These are phyloP conservation scores for Rousettus leschenaultii DNA, from an alignment of 2,113 vertebrate genomes.

Conservation along the genomic window DNA sequence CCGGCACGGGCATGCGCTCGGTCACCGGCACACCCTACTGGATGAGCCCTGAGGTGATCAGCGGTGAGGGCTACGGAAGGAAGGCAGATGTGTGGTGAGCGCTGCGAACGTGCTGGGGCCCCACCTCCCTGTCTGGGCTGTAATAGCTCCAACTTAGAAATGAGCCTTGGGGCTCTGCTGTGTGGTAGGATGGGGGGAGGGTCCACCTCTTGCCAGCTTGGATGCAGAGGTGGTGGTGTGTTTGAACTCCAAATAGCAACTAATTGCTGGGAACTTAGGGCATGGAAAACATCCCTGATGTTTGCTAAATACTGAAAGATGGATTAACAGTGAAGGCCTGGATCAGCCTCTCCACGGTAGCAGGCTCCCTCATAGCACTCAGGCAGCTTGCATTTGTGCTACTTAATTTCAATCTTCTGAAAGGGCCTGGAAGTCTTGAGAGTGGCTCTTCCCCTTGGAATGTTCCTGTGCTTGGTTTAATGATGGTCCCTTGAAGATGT, in stretches of 20 bases:
- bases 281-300: conserved; percentile 66
- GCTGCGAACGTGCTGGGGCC: neutral
- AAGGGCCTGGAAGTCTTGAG: neutral
- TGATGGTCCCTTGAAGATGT: neutral
- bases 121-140: neutral
- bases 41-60: conserved; percentile 99
- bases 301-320: conserved; percentile 74
- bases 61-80: conserved; percentile 95
- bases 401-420: conserved; percentile 12
- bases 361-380: conserved; percentile 52
- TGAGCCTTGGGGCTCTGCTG: neutral
- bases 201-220: neutral
- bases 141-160: neutral
- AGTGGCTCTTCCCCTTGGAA: neutral
- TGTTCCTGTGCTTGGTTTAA: neutral
- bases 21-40: conserved; percentile 97
- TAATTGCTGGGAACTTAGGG: conserved; percentile 70
- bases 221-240: neutral
- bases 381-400: conserved; percentile 72
- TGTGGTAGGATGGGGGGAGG: neutral
- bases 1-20: conserved; percentile 92
- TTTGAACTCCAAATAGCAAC: conserved; percentile 73
- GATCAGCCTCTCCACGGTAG: conserved; percentile 72
- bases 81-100: conserved; percentile 96
- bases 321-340: conserved; percentile 64